A percentile compares a stretch with the other conserved stretches of the same genome.
phyloP scores from a whole-genome alignment of 1,140 invertebrate genomes.

The Triops cancriformis region DNA sequence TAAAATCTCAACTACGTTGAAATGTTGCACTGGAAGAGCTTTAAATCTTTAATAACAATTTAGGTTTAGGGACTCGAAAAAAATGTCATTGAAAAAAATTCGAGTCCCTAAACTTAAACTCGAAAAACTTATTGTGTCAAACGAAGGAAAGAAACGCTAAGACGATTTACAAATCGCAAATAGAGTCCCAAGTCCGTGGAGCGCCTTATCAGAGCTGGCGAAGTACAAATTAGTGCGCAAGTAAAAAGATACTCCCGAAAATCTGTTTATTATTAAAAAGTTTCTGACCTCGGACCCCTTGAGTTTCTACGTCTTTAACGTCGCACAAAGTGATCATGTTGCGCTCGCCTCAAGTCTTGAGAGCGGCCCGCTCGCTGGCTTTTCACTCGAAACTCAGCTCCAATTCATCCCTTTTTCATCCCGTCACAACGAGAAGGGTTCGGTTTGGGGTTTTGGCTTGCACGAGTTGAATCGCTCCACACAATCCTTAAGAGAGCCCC shows the following conservation, averaged over 20 bases:
- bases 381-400: background rate
- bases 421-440: background rate
- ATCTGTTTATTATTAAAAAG: background rate
- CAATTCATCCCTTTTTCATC: background rate
- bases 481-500: too few species aligned
- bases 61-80: too few species aligned
- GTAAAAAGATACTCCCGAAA: background rate
- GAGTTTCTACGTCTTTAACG: background rate
- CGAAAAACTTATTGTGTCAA: too few species aligned
- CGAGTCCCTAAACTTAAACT: too few species aligned
- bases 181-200: too few species aligned
- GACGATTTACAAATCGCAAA: background rate
- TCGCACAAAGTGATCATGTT: background rate
- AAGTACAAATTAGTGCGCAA: background rate
- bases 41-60: background rate
- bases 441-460: background rate
- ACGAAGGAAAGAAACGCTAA: background rate
- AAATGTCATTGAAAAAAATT: too few species aligned
- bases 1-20: background rate
- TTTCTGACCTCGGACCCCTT: background rate
- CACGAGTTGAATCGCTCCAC: conserved; percentile 11
- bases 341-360: background rate
- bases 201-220: too few species aligned
- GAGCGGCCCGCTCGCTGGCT: background rate
- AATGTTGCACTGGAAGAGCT: background rate